Evolutionary conservation across 2,113 vertebrate species (phyloP).

Genomic region (Cyanoderma ruficeps): DNA sequence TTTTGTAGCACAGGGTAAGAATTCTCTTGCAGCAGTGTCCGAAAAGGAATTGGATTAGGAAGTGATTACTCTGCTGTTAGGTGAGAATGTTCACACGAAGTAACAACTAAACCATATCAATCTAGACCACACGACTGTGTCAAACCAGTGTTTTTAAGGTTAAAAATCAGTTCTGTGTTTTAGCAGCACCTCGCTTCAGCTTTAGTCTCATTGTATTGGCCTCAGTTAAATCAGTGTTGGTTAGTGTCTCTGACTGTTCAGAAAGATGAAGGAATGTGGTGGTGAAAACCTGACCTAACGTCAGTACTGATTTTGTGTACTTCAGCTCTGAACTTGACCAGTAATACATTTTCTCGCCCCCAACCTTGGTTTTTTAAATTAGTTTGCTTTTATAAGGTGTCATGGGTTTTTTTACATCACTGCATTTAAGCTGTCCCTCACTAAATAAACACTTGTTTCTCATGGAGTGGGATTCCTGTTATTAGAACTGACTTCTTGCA

Average conservation of each 20-base stretch:
- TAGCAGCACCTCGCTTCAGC: background rate
- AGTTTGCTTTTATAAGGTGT: background rate
- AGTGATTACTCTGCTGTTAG: background rate
- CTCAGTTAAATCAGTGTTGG: background rate
- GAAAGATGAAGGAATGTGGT: background rate
- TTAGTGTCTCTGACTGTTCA: background rate
- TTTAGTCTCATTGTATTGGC: background rate
- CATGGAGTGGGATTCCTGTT: background rate
- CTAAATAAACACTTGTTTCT: background rate
- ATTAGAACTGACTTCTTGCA: background rate
- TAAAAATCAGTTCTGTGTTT: background rate
- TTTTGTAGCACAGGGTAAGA: background rate
- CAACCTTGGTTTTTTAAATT: accelerated
- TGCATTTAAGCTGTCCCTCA: background rate
- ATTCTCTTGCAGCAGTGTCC: background rate
- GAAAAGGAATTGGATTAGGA: background rate
- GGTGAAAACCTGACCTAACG: background rate
- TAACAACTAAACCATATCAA: accelerated
- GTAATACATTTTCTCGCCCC: accelerated
- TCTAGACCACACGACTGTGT: no score
- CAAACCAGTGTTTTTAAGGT: background rate
- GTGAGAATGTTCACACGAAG: background rate
- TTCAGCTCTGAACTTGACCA: background rate
- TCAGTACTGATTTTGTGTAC: background rate
- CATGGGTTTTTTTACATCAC: accelerated